Base-by-base conservation (phyloP, 2,888 invertebrate species). In the Noctua fimbriata region DNA sequence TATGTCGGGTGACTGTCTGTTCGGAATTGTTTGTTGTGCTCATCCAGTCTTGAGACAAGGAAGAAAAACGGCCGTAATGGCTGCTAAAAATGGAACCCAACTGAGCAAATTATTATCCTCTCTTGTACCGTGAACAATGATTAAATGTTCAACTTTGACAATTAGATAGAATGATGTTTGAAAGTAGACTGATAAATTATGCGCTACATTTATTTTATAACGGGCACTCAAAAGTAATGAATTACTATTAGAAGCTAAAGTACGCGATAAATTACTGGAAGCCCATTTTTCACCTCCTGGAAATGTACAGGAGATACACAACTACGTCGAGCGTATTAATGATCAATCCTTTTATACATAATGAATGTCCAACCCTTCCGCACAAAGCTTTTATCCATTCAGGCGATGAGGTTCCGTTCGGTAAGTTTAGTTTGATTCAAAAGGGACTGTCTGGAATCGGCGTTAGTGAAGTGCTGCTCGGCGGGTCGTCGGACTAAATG, bases 41-140 rank as follows among this genome's bases (percentile, higher is more conserved):
- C 60, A 73, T 75, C 66, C 60, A 36, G 55, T 78, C 77, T 78
- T n/a, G 49, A 71, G 47, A 77, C 49, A 58, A 75, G 69, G 78
- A 84, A 87, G 86, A 90, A 89, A 88, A 90, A 87, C 80, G 78
- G 69, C 82, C 79, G 77, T 90, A 91, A 92, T 90, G 89, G 80
- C 73, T 81, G 86, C 73, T 76, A 80, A 75, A 83, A 83, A 85
- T 71, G 58, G 74, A 77, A 77, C 77, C 67, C 75, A 14, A 58
- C 73, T 73, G 70, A 76, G 67, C 79, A 74, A 85, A 87, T 84
- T 82, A 82, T 69, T 74, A 76, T 79, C 63, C 69, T 74, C 77
- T 66, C 58, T 77, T 79, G 60, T 82, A 73, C 81, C 55, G 58
- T 52, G 76, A 80, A 70, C 78, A 78, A 80, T 88, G 84, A 86